Base-by-base conservation (phyloP, 2,888 invertebrate species). In the Lymantria dispar region DNA sequence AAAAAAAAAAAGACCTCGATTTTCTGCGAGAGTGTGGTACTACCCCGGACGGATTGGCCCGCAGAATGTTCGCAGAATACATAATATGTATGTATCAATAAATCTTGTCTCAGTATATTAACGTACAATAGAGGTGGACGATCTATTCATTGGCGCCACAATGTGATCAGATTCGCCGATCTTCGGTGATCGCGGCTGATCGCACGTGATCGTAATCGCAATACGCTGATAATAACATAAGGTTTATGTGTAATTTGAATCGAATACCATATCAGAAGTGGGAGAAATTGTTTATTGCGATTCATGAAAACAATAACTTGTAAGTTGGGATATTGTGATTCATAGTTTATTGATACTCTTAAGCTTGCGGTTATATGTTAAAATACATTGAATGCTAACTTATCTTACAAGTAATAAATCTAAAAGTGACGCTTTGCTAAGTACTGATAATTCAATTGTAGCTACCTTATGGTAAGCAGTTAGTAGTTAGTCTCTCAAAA, bases 101-200 rank as follows among this genome's bases (percentile, higher is more conserved):
- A 67, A 58, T 74, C 74, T 72, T 76, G 80, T 80, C 80, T 70
- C 74, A 74, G 72, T 79, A 78, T 87, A 90, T 90, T 90, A 89
- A 87, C 90, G 89, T 89, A 90, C 89, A 90, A 90, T 90, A 87
- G 85, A 87, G 89, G 90, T 89, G 85, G 88, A 89, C 87, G 90
- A 80, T 89, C 90, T 90, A 90, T 89, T 89, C 88, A 89, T 89
- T 85, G 87, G 78, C 83, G 80, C 84, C 83, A 81, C 80, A 80
- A 80, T 79, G 76, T 78, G 74, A 72, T 77, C 75, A 73, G 74
- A 73, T 77, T 80, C 62, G 71, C 71, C 66, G 67, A 56, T 57
- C 57, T 62, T 59, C 68, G 74, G 66, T 75, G 76, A 64, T 62
- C 64, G 50, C 30, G 29, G 10, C 29, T 22, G 45, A 80, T 77